Conservation (phyloP, 2,797 vertebrate genomes). For the Neomorphus geoffroyi region DNA sequence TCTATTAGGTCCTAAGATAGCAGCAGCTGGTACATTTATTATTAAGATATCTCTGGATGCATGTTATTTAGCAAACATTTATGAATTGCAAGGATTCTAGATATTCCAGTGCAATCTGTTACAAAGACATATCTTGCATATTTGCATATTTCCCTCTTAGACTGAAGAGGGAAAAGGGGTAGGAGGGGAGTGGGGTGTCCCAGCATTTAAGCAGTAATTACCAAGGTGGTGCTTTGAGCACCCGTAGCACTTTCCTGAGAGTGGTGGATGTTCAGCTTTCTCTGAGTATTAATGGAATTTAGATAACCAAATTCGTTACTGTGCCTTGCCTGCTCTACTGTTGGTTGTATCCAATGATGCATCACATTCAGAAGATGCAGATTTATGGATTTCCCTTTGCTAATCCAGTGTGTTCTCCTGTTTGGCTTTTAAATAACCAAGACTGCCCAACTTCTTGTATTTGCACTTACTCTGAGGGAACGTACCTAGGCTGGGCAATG, state of each 20-base stretch:
- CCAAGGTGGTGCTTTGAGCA: neutral
- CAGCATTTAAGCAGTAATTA: neutral
- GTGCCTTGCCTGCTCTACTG: neutral
- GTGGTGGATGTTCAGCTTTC: neutral
- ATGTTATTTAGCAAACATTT: neutral
- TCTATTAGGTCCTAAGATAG: neutral
- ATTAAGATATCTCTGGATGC: neutral
- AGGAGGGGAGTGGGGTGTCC: too few species aligned
- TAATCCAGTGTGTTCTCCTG: neutral
- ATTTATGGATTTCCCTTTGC: neutral
- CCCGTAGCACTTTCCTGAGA: neutral
- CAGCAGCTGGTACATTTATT: neutral
- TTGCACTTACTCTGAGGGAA: too few species aligned
- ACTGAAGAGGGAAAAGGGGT: neutral
- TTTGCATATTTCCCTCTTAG: neutral
- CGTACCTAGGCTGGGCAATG: neutral
- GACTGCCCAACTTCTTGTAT: neutral
- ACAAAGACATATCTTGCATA: neutral
- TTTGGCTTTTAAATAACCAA: neutral
- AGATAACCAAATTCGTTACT: neutral
- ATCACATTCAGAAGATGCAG: rapidly evolving
- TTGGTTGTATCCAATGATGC: neutral
- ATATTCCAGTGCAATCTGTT: neutral
- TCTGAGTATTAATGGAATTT: neutral
- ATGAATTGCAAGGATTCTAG: neutral